Evolutionary conservation across 2,797 vertebrate genomes (phyloP), one percentile per base, ranked within the genome.

Genomic region (Oryzias dopingdopingensis): DNA sequence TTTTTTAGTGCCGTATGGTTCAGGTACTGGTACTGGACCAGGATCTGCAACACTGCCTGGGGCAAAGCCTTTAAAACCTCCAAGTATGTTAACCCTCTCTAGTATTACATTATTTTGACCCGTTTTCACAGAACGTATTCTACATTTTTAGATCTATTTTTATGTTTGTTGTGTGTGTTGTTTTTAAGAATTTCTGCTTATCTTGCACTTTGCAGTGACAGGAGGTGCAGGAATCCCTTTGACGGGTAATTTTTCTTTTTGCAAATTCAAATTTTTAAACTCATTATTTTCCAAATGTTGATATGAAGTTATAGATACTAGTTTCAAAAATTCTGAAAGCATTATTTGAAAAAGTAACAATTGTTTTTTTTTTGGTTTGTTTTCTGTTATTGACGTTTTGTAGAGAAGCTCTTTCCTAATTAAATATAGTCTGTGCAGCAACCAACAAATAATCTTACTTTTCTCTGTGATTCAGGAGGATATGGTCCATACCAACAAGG

Each of bases 1-100:
- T 55, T 0, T 4, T 42, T 15, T 58, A 22, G 12, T 47, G 4
- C 12, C 20, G 13, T 47, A 14, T 63, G 23, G 46, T 56, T 60
- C 37, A 90, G 78, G 49, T 57, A 79, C 77, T 53, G 86, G 83
- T 14, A 7, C 53, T 0, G 76, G 75, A 3, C 24, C 51, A 7
- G 85, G 67, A 59, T 22, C 41, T 16, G 57, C 17, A 49, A 57
- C 49, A 4, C 55, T 72, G 42, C 74, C 90, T 59, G 89, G 84
- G 60, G 83, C 74, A 6, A 91, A 86, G 40, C 90, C 90, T 32
- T 67, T 86, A 47, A 92, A 89, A 77, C 75, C 82, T 61, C 85
- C 88, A 65, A 82, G 91, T 91, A 13, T 18, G n/a, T 32, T 20
- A 12, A 13, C 22, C 10, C 20, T n/a, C 1, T 12, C 44, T 13